phyloP scores from a whole-genome alignment of 2,113 vertebrate genomes.

The Lasiurus cinereus region DNA sequence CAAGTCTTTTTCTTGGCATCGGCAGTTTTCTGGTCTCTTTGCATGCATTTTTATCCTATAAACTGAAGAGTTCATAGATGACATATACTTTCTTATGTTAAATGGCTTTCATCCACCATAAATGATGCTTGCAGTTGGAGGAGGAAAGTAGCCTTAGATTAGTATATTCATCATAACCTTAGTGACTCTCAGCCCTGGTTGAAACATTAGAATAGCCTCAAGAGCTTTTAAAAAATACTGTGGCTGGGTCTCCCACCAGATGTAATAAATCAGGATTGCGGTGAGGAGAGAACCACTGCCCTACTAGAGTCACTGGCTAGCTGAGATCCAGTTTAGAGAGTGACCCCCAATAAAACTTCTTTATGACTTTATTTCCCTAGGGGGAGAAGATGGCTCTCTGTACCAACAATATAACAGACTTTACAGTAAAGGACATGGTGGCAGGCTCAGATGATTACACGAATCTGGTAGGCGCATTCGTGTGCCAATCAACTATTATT shows the following conservation, averaged over 20 bases:
- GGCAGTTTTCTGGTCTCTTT: not conserved
- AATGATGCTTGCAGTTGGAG: not conserved
- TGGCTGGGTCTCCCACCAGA: not conserved
- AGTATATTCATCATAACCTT: not conserved
- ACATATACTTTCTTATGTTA: not conserved
- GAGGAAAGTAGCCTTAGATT: not conserved
- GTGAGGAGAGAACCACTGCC: not conserved
- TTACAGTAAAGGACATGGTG: conserved; percentile 92
- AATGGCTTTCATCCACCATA: not conserved
- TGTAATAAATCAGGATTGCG: not conserved
- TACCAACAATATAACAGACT: conserved; percentile 96
- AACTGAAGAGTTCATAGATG: not conserved
- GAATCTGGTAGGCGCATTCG: conserved; percentile 92
- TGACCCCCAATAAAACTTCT: not conserved
- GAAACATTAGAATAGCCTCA: not conserved
- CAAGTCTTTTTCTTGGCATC: not conserved
- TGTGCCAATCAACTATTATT: conserved; percentile 98
- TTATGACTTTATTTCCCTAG: conserved; percentile 84
- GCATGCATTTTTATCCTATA: not conserved
- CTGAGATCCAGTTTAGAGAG: not conserved
- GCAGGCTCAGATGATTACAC: conserved; percentile 91
- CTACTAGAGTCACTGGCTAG: not conserved
- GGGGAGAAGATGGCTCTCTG: conserved; percentile 93
- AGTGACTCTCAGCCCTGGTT: not conserved
- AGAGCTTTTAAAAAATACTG: not conserved